Evolutionary conservation across 1,140 invertebrate species (phyloP), one percentile per base, ranked within the genome.

Genomic region (Anastatus disparis): DNA sequence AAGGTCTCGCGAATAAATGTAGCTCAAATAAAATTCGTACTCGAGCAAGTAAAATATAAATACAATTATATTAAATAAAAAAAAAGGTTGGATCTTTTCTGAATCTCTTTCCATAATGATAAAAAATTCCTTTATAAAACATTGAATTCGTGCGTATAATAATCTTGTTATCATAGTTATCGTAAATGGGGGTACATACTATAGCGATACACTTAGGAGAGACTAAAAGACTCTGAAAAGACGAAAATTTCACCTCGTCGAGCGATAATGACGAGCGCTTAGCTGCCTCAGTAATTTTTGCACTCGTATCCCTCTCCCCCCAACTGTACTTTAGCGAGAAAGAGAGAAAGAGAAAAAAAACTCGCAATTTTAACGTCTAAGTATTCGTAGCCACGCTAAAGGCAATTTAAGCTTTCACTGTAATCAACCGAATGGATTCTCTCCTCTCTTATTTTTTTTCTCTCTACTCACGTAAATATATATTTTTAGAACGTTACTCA

Each of bases 371-470:
- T 9, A 24, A 55, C 9, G 35, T 3, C 24, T 42, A 65, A 55
- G 50, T 65, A 55, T 40, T 55, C 9, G 15, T 24, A 65, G 35
- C 35, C 35, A 65, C 48, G 63, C 50, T 22, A 55, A 22, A 53
- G 15, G 9, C 31, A 15, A 9, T 63, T 63, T 38, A 35, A 63
- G 44, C 29, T 63, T 26, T 13, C n/a, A 0, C 17, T 15, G 12
- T 63, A 63, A 50, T 50, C 35, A 59, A 9, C 56, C 22, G 15
- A 40, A 59, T 59, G 35, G 2, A 15, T 56, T 12, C 2, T n/a
- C 7, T 13, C 17, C 17, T 22, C 31, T 15, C 8, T 42, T 24
- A 10, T 35, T 6, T 17, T 22, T 35, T 17, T 35, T n/a, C 29
- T 12, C 27, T 31, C 27, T 55, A 3, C 44, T n/a, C n/a, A n/a